phyloP scores from a whole-genome alignment of 2,888 invertebrate species.

The Drosophila emarginata region DNA sequence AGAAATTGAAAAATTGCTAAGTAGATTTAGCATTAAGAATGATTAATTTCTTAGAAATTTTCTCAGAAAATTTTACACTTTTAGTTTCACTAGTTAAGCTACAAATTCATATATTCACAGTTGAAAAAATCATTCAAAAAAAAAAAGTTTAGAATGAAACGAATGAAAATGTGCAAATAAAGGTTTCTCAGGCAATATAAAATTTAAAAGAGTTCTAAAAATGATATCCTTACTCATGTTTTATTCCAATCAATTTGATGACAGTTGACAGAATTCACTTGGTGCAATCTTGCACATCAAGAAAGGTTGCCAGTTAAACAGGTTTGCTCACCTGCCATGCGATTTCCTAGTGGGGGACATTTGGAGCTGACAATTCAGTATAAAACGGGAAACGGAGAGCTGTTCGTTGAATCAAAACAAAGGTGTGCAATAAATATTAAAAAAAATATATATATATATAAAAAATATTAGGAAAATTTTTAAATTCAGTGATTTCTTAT shows the following conservation, averaged over 20 bases:
- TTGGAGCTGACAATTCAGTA: constrained; percentile 66
- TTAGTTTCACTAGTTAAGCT: no score
- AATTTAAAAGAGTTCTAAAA: no score
- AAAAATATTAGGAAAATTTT: constrained; percentile 6
- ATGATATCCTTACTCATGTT: neutral
- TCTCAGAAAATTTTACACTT: no score
- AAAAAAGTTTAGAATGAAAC: no score
- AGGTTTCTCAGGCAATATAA: no score
- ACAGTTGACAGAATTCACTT: neutral
- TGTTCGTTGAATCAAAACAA: constrained; percentile 58
- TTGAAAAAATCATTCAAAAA: no score
- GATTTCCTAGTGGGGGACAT: constrained; percentile 59
- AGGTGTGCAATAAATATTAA: neutral
- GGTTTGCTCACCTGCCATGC: constrained; percentile 46
- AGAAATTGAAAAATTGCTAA: no score
- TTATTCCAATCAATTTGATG: neutral
- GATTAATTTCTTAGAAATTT: no score
- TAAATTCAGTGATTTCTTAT: constrained; percentile 13
- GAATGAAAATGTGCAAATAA: no score
- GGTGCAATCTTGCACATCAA: neutral
- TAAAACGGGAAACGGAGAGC: constrained; percentile 76
- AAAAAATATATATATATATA: neutral
- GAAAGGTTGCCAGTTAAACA: constrained; percentile 35
- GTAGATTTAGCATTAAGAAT: no score
- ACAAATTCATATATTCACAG: no score